phyloP scores from a whole-genome alignment of 2,888 invertebrate species.

The Pterobdella sp. region DNA sequence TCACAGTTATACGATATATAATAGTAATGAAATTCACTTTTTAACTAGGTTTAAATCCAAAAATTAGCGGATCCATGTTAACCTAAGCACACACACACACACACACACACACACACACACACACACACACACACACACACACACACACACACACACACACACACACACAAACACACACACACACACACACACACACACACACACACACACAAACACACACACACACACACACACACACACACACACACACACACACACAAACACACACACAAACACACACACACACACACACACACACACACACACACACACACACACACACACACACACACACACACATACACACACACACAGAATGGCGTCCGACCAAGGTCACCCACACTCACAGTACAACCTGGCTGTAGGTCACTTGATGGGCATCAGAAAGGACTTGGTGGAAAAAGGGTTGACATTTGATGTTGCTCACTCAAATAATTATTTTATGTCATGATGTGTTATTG shows the following conservation, averaged over 20 bases:
- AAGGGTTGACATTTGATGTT: constrained; percentile 45
- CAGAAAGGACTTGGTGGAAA: constrained; percentile 47
- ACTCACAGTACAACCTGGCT: constrained; percentile 55
- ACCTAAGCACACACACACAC: constrained; percentile 16
- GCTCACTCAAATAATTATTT: not conserved
- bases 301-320: constrained; percentile 23
- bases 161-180: constrained; percentile 19
- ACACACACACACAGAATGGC: constrained; percentile 47
- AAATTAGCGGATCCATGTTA: too few species aligned
- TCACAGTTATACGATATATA: too few species aligned
- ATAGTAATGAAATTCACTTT: too few species aligned
- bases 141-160: constrained; percentile 23
- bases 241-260: constrained; percentile 19
- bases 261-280: constrained; percentile 21
- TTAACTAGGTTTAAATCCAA: too few species aligned
- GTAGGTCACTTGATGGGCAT: constrained; percentile 54
- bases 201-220: constrained; percentile 13
- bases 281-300: constrained; percentile 19
- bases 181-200: constrained; percentile 17
- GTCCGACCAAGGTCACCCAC: constrained; percentile 54
- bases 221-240: constrained; percentile 21
- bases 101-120: constrained; percentile 22
- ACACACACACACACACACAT: constrained; percentile 19
- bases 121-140: constrained; percentile 22
- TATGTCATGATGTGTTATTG: not conserved